These are phyloP conservation scores for Drosophila funebris DNA, from an alignment of 1,140 invertebrate species.

Conservation along the genomic window DNA sequence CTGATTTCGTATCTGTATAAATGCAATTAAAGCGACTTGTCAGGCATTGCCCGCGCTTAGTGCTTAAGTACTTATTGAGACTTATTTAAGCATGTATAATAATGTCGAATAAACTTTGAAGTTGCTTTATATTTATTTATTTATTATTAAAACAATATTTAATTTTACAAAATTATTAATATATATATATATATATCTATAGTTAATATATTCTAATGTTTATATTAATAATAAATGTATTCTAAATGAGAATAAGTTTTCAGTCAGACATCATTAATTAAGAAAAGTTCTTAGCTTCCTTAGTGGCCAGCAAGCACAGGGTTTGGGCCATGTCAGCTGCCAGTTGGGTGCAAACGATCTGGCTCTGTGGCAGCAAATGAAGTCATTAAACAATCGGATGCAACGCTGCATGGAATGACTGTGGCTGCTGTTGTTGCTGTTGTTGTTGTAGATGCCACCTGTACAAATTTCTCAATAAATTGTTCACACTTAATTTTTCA, in stretches of 20 bases:
- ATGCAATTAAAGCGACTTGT: neutral
- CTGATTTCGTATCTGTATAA: conserved; percentile 2
- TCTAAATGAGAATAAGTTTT: too few species aligned
- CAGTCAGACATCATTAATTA: neutral
- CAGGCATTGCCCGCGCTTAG: neutral
- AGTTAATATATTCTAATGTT: too few species aligned
- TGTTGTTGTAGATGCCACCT: conserved; percentile 54
- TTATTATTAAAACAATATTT: too few species aligned
- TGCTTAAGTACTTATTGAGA: too few species aligned
- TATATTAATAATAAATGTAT: too few species aligned
- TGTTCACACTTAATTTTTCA: conserved; percentile 81
- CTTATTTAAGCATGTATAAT: too few species aligned
- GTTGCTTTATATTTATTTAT: too few species aligned
- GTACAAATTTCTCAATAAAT: conserved; percentile 82
- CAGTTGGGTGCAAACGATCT: conserved; percentile 48
- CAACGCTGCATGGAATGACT: conserved; percentile 41
- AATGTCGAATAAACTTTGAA: too few species aligned
- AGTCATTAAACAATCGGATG: conserved; percentile 75
- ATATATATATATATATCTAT: too few species aligned
- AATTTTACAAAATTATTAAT: too few species aligned
- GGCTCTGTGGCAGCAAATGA: conserved; percentile 55
- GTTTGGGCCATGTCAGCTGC: conserved; percentile 33
- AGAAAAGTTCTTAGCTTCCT: neutral
- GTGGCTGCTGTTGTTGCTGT: conserved; percentile 5
- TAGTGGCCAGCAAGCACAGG: conserved; percentile 3